Evolutionary conservation across 2,113 vertebrate genomes (phyloP).

Genomic region (Nymphicus hollandicus): DNA sequence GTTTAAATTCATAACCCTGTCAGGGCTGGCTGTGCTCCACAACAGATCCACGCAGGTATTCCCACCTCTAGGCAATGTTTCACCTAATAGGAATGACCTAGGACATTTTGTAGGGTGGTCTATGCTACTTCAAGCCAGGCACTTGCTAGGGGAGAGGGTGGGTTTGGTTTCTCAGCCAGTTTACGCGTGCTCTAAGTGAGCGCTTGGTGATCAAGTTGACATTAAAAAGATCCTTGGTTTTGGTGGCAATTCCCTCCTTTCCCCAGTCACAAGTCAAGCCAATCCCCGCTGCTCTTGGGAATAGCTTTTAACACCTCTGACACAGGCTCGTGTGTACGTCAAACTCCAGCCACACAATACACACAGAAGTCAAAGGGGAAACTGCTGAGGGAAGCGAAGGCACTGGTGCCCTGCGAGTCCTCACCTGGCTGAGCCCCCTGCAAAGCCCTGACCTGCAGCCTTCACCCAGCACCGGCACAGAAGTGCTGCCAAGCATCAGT

Average conservation of each 20-base stretch:
- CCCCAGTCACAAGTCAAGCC: not conserved
- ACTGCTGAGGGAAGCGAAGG: not conserved
- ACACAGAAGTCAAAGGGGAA: not conserved
- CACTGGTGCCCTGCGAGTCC: not conserved
- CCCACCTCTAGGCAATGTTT: not conserved
- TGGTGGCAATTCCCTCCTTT: not conserved
- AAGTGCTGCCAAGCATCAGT: not conserved
- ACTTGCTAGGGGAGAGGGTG: not conserved
- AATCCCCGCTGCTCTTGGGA: not conserved
- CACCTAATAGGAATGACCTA: not conserved
- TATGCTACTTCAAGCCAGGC: not conserved
- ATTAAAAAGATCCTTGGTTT: not conserved
- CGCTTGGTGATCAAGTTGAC: not conserved
- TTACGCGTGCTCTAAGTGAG: not conserved
- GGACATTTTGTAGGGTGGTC: not conserved
- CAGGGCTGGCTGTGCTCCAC: not conserved
- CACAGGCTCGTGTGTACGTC: not conserved
- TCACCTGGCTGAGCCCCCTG: not conserved
- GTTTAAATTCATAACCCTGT: not conserved
- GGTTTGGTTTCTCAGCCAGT: not conserved
- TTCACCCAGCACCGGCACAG: not conserved
- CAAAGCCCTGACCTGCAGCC: fast-evolving
- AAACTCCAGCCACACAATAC: not conserved
- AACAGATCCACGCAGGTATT: not conserved
- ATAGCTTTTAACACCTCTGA: not conserved